phyloP scores from a whole-genome alignment of 2,797 vertebrate species.

The Pelochelys cantorii region DNA sequence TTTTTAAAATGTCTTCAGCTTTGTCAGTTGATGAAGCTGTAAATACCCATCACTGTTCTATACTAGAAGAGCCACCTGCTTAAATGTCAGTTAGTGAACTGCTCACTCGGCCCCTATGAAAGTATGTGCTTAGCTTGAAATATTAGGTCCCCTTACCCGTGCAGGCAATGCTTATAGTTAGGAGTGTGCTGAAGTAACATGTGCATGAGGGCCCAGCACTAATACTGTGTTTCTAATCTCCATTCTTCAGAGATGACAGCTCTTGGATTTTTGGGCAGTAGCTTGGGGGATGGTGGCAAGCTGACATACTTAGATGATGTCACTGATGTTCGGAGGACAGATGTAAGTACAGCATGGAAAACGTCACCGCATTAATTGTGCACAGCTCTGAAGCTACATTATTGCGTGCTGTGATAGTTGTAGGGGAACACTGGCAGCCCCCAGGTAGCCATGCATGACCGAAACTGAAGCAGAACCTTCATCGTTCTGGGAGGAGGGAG shows the following conservation, averaged over 20 bases:
- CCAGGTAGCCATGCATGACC: not conserved
- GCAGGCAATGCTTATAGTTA: not conserved
- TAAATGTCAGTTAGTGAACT: not conserved
- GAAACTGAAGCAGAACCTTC: not conserved
- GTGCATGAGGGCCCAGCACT: not conserved
- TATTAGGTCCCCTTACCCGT: not conserved
- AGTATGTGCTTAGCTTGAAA: not conserved
- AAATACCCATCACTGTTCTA: not conserved
- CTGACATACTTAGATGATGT: slow-evolving; percentile 57
- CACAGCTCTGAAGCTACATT: not conserved
- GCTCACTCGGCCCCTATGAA: not conserved
- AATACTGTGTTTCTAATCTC: not conserved
- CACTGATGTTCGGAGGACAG: slow-evolving; percentile 32
- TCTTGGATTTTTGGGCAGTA: slow-evolving; percentile 58
- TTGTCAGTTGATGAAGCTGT: not conserved
- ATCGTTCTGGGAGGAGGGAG: not conserved
- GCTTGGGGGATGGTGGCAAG: not conserved
- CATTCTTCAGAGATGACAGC: slow-evolving; percentile 44
- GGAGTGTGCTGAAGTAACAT: not conserved
- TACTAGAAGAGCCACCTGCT: not conserved
- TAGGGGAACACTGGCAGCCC: not conserved
- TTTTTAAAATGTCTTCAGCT: not conserved
- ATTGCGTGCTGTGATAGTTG: not conserved
- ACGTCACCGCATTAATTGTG: not conserved
- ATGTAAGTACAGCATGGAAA: slow-evolving; percentile 48